A percentile compares a stretch with the other conserved stretches of the same genome.
phyloP scores from a whole-genome alignment of 37 sponge, comb jelly and placozoan genomes.

The Diacarnus erythraeanus region DNA sequence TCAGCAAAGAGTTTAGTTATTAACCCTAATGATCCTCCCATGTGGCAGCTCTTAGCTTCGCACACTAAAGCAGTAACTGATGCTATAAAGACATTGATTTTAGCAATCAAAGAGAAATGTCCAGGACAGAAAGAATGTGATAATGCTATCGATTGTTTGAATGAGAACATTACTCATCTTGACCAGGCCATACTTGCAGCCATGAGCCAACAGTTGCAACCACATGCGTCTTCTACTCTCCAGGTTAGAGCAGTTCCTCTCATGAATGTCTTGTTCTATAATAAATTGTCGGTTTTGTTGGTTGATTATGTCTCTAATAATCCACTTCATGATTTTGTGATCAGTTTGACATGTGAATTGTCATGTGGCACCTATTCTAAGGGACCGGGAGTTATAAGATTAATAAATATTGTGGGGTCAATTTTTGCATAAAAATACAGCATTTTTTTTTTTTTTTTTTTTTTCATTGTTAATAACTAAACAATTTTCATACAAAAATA shows the following conservation, averaged over 20 bases:
- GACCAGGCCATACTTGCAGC: constrained; percentile 87
- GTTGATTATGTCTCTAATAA: too few species aligned
- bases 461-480: too few species aligned
- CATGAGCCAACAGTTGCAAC: constrained; percentile 74
- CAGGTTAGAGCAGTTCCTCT: constrained; percentile 36
- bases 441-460: too few species aligned
- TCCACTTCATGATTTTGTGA: too few species aligned
- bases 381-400: too few species aligned
- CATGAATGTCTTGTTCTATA: background rate
- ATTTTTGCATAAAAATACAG: too few species aligned
- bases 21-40: constrained; percentile 87
- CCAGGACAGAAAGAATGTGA: constrained; percentile 91
- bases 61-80: constrained; percentile 90
- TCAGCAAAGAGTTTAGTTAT: constrained; percentile 86
- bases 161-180: constrained; percentile 69
- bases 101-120: constrained; percentile 57
- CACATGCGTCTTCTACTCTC: constrained; percentile 65
- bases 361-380: too few species aligned
- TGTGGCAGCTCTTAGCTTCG: constrained; percentile 90
- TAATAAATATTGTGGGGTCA: too few species aligned
- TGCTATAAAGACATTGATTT: constrained; percentile 74
- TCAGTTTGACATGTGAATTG: too few species aligned
- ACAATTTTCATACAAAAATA: too few species aligned
- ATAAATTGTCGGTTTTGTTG: too few species aligned
- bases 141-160: constrained; percentile 79